These are phyloP conservation scores for Crocallis elinguaria DNA, from an alignment of 2,888 invertebrate species.

Conservation along the genomic window DNA sequence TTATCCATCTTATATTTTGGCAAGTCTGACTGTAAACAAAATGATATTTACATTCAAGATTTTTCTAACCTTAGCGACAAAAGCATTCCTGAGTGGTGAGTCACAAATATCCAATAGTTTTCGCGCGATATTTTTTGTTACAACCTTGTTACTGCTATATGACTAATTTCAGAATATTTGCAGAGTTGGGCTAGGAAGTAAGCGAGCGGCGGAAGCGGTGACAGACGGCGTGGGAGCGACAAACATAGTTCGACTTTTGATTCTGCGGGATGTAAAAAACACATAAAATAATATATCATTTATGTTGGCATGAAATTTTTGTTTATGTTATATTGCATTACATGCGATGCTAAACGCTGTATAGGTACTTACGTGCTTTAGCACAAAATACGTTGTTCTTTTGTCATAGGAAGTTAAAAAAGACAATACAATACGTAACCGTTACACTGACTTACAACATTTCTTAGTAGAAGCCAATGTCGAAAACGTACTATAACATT, in stretches of 20 bases:
- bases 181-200: constrained; percentile 1
- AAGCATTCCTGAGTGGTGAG: constrained; percentile 28
- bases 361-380: no score
- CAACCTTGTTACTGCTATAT: constrained; percentile 25
- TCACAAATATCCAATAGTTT: constrained; percentile 26
- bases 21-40: constrained; percentile 36
- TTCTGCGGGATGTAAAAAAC: no score
- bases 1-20: constrained; percentile 22
- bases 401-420: no score
- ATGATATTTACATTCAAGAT: constrained; percentile 30
- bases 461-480: no score
- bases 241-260: background rate
- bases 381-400: no score
- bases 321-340: no score
- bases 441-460: no score
- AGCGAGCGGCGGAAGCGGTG: background rate
- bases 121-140: constrained; percentile 32
- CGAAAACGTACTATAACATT: no score
- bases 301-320: no score
- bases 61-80: constrained; percentile 34
- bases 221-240: background rate
- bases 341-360: no score
- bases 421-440: no score
- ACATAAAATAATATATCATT: no score
- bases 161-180: constrained; percentile 29